Conservation (phyloP, 2,113 vertebrate genomes). For the Gnathonemus echidnorhynchus region DNA sequence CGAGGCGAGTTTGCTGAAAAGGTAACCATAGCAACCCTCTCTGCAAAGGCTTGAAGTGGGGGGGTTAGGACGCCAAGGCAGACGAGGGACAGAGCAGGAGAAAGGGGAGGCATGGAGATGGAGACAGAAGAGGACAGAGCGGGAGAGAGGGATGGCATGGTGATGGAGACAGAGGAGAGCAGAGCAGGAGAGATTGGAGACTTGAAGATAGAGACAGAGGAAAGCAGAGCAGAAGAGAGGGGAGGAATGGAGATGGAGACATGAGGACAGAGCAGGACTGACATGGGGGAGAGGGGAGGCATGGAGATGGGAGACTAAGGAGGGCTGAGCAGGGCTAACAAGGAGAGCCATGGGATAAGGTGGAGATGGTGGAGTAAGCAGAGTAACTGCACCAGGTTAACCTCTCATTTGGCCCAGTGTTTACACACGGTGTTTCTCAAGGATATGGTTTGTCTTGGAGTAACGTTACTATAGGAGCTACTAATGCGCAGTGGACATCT, state of each 20-base stretch:
- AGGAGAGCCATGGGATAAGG: not conserved
- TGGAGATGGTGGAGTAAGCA: not conserved
- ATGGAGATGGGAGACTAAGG: not conserved
- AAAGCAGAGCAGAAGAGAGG: not conserved
- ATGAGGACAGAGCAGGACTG: too few relatives aligned
- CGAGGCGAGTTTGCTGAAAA: constrained; percentile 53
- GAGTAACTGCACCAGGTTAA: not conserved
- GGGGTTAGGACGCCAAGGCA: constrained; percentile 20
- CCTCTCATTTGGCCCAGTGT: not conserved
- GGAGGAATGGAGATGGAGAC: not conserved
- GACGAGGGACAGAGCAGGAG: not conserved
- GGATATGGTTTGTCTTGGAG: not conserved
- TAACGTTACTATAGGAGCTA: not conserved
- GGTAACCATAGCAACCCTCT: constrained; percentile 65
- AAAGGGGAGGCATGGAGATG: not conserved
- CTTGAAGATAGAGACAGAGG: not conserved
- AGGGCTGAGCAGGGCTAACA: not conserved
- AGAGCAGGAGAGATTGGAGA: not conserved
- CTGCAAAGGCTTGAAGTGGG: constrained; percentile 56
- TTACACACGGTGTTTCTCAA: not conserved
- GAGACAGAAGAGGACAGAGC: constrained; percentile 26
- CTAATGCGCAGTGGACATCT: not conserved
- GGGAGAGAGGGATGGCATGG: not conserved
- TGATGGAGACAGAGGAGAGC: not conserved
- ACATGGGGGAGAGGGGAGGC: not conserved